A percentile compares a stretch with the other conserved stretches of the same genome.
phyloP scores from a whole-genome alignment of 2,888 invertebrate species.

The Eupeodes latifasciatus region DNA sequence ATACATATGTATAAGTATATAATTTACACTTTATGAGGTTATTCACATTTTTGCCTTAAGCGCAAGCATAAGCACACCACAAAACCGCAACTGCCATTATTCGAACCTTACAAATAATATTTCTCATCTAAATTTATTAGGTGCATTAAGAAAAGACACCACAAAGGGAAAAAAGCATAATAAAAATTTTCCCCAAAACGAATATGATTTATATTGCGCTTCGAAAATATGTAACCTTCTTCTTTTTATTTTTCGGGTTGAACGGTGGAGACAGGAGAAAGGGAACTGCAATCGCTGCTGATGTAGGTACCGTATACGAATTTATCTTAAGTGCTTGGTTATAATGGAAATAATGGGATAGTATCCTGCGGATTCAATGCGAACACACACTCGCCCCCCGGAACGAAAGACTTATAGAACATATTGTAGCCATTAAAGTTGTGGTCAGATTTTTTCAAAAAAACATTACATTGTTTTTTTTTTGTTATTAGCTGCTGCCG shows the following conservation, averaged over 20 bases:
- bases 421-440: constrained; percentile 62
- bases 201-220: constrained; percentile 30
- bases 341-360: constrained; percentile 55
- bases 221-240: constrained; percentile 32
- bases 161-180: constrained; percentile 7
- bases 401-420: constrained; percentile 31
- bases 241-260: neutral
- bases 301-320: neutral
- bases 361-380: constrained; percentile 22
- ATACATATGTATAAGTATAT: neutral
- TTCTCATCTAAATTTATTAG: constrained; percentile 62
- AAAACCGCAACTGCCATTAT: constrained; percentile 29
- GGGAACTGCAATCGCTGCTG: constrained; percentile 19
- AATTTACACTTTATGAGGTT: constrained; percentile 10
- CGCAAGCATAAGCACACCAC: neutral
- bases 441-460: constrained; percentile 48
- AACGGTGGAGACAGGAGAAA: neutral
- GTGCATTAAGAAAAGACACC: constrained; percentile 60
- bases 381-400: neutral
- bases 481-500: neutral
- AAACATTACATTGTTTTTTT: constrained; percentile 21
- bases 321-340: constrained; percentile 53
- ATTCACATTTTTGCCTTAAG: constrained; percentile 31
- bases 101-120: constrained; percentile 42
- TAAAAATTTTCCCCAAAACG: constrained; percentile 22